Conservation (phyloP, 2,113 vertebrate genomes). For the Malurus elegans region DNA sequence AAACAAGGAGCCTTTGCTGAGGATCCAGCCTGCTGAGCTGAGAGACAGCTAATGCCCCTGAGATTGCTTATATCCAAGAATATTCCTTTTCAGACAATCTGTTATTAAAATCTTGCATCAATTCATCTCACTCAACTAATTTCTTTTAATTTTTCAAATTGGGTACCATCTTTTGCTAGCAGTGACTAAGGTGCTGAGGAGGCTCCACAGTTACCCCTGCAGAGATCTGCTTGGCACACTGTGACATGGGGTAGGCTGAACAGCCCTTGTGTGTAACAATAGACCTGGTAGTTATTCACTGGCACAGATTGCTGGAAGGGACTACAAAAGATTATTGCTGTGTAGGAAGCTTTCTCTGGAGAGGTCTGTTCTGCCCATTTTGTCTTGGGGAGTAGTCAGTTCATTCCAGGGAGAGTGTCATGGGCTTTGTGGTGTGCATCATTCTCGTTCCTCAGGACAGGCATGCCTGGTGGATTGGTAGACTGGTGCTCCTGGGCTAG, state of each 20-base stretch:
- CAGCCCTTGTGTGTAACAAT: fast-evolving
- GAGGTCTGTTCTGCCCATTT: background rate
- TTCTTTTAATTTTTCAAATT: background rate
- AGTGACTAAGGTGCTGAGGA: background rate
- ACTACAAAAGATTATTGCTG: background rate
- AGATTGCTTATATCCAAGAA: background rate
- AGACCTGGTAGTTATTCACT: background rate
- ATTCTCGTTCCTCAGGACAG: fast-evolving
- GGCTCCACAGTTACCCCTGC: background rate
- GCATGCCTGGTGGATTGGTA: background rate
- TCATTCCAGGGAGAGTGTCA: background rate
- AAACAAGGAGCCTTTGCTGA: background rate
- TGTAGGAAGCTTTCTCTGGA: background rate
- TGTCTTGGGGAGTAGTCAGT: background rate
- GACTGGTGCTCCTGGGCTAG: background rate
- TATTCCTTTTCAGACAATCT: background rate
- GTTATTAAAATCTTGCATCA: background rate
- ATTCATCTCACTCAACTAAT: background rate
- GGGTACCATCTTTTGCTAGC: background rate
- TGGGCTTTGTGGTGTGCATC: fast-evolving
- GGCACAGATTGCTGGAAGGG: background rate
- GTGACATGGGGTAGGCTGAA: background rate
- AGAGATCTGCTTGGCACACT: background rate
- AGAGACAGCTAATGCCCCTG: background rate
- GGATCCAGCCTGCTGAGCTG: background rate